phyloP scores from a whole-genome alignment of 2,113 vertebrate genomes.

The Brachypodius melanocephalos region DNA sequence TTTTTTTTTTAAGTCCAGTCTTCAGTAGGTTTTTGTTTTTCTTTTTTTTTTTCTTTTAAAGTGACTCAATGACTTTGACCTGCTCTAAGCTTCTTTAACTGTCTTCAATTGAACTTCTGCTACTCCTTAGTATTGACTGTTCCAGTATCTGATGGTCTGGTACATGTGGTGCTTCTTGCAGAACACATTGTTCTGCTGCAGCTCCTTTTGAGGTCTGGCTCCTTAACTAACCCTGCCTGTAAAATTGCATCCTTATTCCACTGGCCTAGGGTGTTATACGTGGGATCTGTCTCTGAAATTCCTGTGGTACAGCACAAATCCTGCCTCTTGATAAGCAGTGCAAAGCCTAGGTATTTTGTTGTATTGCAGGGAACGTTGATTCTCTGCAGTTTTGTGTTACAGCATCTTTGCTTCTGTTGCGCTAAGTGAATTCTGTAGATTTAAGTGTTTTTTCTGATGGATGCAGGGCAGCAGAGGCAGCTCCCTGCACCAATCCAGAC shows the following conservation, averaged over 20 bases:
- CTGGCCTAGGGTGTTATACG: rapidly evolving
- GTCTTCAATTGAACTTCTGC: background rate
- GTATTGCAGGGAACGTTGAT: background rate
- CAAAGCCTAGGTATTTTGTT: background rate
- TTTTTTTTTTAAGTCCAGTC: background rate
- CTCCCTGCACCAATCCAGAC: background rate
- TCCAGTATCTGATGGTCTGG: background rate
- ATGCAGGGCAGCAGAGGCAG: background rate
- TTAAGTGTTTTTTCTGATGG: constrained; percentile 14
- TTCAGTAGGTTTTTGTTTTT: background rate
- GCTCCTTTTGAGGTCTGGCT: background rate
- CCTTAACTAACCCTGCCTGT: background rate
- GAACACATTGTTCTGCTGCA: background rate
- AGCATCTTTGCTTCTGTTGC: constrained; percentile 13
- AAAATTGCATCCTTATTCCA: background rate
- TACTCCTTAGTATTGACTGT: background rate
- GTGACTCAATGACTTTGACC: background rate
- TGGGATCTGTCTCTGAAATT: background rate
- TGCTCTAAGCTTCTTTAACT: background rate
- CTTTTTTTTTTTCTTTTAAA: background rate
- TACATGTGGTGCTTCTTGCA: background rate
- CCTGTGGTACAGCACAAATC: background rate
- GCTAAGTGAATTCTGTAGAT: background rate
- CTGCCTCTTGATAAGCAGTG: background rate
- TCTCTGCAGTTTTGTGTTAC: background rate